Base-by-base conservation (phyloP, 2,888 invertebrate genomes). In the Phengaris alcon region DNA sequence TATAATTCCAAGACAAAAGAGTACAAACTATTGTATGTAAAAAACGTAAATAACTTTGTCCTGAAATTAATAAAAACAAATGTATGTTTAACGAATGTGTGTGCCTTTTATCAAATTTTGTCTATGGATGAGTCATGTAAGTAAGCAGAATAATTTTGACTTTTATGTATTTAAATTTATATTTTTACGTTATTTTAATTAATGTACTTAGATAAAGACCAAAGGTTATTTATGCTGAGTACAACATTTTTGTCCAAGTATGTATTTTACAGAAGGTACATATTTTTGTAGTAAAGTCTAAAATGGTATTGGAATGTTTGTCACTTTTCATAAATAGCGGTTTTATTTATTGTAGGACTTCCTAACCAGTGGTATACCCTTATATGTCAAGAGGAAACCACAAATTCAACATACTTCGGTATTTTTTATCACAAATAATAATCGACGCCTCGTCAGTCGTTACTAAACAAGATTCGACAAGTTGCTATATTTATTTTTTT, bases 81-180 rank as follows among this genome's bases (percentile, higher is more conserved):
- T 59, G 44, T 15, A 46, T 59, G 59, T 22, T 9, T 48, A 59
- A 5, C 74, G 48, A 74, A 59, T 59, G 55, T 12, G 15, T 74
- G 70, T 70, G 70, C 70, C 70, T 70, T 70, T 70, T 52, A 70
- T 22, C 2, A 70, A 51, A 51, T 51, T 6, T 70, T 70, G 6
- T n/a, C 46, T 69, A 59, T 22, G 59, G 4, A 59, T 59, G 15
- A 9, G 15, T 22, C 59, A 59, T 22, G 22, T 59, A 59, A 64
- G 22, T 59, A 59, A 64, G 9, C 52, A 12, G 35, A 64, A 44
- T 64, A 64, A 64, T 44, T 0, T 64, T 35, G 22, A 2, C 15
- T 35, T n/a, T n/a, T n/a, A n/a, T 59, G 15, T 59, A n/a, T 52
- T 52, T 1, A 52, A 35, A 35, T 0, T 35, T 9, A 12, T 4